Base-by-base conservation (phyloP, 2,888 invertebrate genomes). In the Chloroclystis v-ata region DNA sequence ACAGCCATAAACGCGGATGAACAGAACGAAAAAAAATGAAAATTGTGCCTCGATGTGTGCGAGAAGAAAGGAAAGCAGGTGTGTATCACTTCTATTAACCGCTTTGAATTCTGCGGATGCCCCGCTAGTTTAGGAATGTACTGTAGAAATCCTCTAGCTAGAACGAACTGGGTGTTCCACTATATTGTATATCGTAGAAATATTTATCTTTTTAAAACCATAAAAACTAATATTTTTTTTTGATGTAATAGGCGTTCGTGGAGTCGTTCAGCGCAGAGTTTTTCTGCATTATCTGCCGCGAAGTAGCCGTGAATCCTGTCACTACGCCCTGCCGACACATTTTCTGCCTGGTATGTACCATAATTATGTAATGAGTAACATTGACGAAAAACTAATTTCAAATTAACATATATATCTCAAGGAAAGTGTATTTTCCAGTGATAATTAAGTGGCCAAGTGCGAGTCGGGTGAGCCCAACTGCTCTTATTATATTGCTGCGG, bases 261-360 rank as follows among this genome's bases (percentile, higher is more conserved):
- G 89, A 89, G 11, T 89, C 89, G 54, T 89, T 94, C 1, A 89
- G 90, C 48, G 90, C 92, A 62, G 63, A 89, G 42, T 95, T 95
- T 69, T 86, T 89, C n/a, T 96, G 96, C 65, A 92, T 93, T 38
- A 94, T 94, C 61, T 96, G 95, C 67, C 93, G 93, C 67, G 94
- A 94, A 41, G 73, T 95, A 2, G 91, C 92, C 0, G 90, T 82
- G 47, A 83, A 88, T 47, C 95, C 95, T 0, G 87, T 94, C 11
- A 95, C 95, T 0, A 93, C 93, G 0, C 82, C 89, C 0, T 95
- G 95, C 63, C 74, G 80, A 32, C 95, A 96, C 68, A 95, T 93
- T 66, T 91, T 94, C 53, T 96, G 95, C 66, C 82, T 90, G 83
- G 92, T 92, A 70, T 79, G 82, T 72, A 42, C n/a, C 9, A 1